A percentile compares a stretch with the other conserved stretches of the same genome.
phyloP scores from a whole-genome alignment of 2,113 vertebrate genomes.

The Dromiciops gliroides region DNA sequence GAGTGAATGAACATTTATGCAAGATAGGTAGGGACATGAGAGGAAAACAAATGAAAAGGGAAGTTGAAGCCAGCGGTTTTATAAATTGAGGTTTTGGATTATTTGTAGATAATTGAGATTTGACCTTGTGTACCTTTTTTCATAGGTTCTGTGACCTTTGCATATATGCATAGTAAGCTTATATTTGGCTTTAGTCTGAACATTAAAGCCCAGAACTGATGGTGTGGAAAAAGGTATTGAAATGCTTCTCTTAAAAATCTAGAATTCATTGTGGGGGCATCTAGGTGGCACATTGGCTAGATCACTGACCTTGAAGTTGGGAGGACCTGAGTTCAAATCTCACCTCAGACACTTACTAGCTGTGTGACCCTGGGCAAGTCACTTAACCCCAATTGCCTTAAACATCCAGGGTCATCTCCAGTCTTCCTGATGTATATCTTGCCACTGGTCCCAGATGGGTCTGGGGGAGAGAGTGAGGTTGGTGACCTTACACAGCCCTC shows the following conservation, averaged over 20 bases:
- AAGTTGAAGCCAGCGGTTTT: background rate
- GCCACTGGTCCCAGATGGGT: no score
- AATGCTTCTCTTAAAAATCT: background rate
- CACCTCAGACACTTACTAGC: no score
- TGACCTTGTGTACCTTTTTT: background rate
- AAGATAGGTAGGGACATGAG: background rate
- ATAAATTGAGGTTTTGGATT: background rate
- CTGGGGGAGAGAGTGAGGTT: no score
- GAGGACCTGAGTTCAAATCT: no score
- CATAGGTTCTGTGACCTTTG: background rate
- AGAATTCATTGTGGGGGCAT: background rate
- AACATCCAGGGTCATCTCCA: no score
- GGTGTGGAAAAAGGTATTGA: background rate
- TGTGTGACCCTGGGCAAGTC: no score
- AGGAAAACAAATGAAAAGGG: background rate
- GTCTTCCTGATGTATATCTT: no score
- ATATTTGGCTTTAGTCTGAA: background rate
- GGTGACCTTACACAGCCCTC: no score
- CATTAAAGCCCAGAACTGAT: background rate
- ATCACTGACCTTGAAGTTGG: no score
- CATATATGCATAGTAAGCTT: background rate
- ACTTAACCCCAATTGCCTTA: no score
- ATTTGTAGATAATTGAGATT: background rate
- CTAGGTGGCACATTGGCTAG: no score
- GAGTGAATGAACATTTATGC: background rate